Conservation (phyloP, 2,888 invertebrate genomes). For the Nemoura dubitans region DNA sequence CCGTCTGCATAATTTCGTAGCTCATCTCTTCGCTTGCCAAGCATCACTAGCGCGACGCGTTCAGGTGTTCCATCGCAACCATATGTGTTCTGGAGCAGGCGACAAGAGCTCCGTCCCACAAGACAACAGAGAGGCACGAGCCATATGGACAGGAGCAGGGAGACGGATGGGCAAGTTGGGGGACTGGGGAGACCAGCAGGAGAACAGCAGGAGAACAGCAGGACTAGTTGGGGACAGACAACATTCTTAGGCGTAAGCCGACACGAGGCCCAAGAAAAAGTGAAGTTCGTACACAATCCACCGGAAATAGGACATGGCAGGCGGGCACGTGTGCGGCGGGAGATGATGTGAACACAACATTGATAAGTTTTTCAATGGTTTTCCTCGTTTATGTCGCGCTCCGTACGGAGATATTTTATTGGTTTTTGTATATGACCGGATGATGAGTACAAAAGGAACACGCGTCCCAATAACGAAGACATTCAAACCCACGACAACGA, state of each 20-base stretch:
- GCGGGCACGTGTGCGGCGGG: not conserved
- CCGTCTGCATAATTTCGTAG: not conserved
- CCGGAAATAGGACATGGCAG: not conserved
- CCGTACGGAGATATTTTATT: not conserved
- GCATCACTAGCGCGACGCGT: not conserved
- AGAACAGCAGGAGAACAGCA: conserved; percentile 7
- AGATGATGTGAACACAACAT: not conserved
- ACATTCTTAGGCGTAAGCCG: not conserved
- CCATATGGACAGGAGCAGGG: not conserved
- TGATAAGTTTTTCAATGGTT: not conserved
- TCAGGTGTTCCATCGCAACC: not conserved
- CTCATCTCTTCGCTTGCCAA: not conserved
- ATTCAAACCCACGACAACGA: not conserved
- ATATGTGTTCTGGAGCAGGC: not conserved
- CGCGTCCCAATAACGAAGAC: not conserved
- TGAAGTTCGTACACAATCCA: not conserved
- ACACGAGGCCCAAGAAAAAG: not conserved
- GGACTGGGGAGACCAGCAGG: not conserved
- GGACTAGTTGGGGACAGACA: not conserved
- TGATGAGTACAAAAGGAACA: not conserved
- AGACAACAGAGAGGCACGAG: conserved; percentile 2
- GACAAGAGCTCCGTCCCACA: not conserved
- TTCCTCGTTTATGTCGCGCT: not conserved
- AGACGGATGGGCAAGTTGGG: not conserved
- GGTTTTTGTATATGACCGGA: conserved; percentile 12